Evolutionary conservation across 1,140 invertebrate species (phyloP).

Genomic region (Drosophila carrolli): DNA sequence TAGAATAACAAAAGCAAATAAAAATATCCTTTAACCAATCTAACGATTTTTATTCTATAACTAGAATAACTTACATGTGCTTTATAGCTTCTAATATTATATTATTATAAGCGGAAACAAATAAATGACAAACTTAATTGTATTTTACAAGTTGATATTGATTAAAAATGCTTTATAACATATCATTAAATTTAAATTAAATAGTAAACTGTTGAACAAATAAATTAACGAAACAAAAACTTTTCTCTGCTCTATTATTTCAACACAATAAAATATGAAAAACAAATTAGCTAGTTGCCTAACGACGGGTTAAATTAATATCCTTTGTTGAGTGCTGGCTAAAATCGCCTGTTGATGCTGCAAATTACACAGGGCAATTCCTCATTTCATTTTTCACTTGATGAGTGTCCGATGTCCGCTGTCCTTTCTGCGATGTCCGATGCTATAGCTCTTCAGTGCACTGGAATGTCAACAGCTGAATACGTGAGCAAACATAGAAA

Average conservation of each 20-base stretch:
- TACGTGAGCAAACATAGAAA: constrained; percentile 83
- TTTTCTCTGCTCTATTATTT: background rate
- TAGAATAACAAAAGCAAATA: too few relatives aligned
- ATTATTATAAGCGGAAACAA: too few relatives aligned
- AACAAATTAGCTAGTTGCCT: constrained; percentile 29
- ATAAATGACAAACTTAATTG: too few relatives aligned
- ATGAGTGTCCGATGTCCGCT: constrained; percentile 34
- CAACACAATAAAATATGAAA: background rate
- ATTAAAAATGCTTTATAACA: too few relatives aligned
- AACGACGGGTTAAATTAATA: constrained; percentile 23
- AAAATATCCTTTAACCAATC: too few relatives aligned
- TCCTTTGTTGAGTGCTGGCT: constrained; percentile 17
- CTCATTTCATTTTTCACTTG: constrained; percentile 63
- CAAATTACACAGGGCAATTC: constrained; percentile 74
- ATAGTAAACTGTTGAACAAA: background rate
- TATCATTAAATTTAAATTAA: background rate
- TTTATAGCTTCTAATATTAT: too few relatives aligned
- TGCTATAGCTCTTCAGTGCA: constrained; percentile 49
- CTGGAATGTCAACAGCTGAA: constrained; percentile 78
- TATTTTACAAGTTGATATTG: too few relatives aligned
- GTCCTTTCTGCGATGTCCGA: constrained; percentile 17
- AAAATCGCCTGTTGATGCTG: constrained; percentile 75
- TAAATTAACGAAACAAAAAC: background rate
- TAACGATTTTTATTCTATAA: too few relatives aligned
- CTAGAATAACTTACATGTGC: too few relatives aligned